These are phyloP conservation scores for Helogale parvula DNA, from an alignment of 2,113 vertebrate species.

Conservation along the genomic window DNA sequence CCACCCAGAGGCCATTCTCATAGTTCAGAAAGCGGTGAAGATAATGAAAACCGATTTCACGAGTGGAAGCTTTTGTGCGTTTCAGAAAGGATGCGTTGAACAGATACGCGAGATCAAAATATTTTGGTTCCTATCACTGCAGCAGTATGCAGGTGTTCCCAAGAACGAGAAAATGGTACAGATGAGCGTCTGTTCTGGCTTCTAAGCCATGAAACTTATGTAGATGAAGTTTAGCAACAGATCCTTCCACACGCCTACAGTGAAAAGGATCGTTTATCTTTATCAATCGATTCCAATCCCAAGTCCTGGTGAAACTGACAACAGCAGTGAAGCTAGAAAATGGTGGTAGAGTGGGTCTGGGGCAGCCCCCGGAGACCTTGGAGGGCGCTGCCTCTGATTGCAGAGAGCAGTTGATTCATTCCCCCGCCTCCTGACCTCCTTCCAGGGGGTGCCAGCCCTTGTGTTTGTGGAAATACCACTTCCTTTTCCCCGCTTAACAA, in stretches of 20 bases:
- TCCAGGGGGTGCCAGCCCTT: not conserved
- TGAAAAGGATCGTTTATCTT: not conserved
- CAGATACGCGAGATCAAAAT: not conserved
- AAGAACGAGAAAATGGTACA: not conserved
- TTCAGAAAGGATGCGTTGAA: not conserved
- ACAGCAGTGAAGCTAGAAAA: not conserved
- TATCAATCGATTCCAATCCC: not conserved
- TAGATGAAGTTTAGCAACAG: not conserved
- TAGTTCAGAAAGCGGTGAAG: not conserved
- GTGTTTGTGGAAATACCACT: not conserved
- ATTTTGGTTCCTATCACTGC: not conserved
- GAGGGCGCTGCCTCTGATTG: not conserved
- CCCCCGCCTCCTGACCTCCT: not conserved
- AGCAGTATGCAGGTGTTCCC: not conserved
- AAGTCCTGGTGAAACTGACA: not conserved
- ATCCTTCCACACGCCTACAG: not conserved
- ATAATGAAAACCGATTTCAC: conserved; percentile 37
- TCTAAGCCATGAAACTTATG: not conserved
- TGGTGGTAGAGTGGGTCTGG: not conserved
- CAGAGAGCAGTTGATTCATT: not conserved
- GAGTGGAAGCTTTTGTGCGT: not conserved
- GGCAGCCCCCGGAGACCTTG: not conserved
- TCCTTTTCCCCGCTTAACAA: not conserved
- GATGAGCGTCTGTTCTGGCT: not conserved
- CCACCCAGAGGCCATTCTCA: not conserved